Percentiles rank a stretch among this genome's conserved stretches.
phyloP scores from a whole-genome alignment of 2,888 invertebrate species.

The Agrilus biguttatus region DNA sequence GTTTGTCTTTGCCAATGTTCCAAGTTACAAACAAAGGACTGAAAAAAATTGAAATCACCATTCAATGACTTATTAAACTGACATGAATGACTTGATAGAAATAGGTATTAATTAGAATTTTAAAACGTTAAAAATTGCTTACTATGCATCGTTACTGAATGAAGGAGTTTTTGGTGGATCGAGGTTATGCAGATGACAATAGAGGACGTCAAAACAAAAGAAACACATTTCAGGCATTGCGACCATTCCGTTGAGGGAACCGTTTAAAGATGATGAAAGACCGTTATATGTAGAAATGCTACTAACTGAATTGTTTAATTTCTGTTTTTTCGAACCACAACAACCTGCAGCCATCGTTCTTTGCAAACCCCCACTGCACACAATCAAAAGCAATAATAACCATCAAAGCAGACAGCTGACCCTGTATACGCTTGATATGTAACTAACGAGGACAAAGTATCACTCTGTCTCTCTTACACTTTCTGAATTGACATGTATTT shows the following conservation, averaged over 20 bases:
- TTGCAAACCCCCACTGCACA: neutral
- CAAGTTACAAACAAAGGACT: conserved; percentile 98
- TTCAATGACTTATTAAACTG: conserved; percentile 3
- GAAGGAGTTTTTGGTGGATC: conserved; percentile 83
- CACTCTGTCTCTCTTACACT: too few species aligned
- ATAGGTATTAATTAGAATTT: neutral
- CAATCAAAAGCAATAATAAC: too few species aligned
- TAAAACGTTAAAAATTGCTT: conserved; percentile 36
- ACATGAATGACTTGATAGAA: too few species aligned
- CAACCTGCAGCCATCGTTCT: conserved; percentile 71
- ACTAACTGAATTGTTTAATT: conserved; percentile 52
- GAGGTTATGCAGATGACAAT: conserved; percentile 83
- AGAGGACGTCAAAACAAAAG: conserved; percentile 98
- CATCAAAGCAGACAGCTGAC: too few species aligned
- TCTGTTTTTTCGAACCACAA: conserved; percentile 86
- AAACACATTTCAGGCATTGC: conserved; percentile 94
- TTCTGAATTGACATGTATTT: too few species aligned
- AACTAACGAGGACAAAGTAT: too few species aligned
- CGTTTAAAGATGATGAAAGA: conserved; percentile 22
- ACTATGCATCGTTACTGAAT: conserved; percentile 93
- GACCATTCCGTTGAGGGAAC: conserved; percentile 40
- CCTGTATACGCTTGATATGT: too few species aligned
- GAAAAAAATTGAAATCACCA: conserved; percentile 13
- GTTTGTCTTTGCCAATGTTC: conserved; percentile 92
- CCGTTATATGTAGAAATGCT: conserved; percentile 27